Evolutionary conservation across 1,140 invertebrate species (phyloP).

Genomic region (Drosophila simulans): DNA sequence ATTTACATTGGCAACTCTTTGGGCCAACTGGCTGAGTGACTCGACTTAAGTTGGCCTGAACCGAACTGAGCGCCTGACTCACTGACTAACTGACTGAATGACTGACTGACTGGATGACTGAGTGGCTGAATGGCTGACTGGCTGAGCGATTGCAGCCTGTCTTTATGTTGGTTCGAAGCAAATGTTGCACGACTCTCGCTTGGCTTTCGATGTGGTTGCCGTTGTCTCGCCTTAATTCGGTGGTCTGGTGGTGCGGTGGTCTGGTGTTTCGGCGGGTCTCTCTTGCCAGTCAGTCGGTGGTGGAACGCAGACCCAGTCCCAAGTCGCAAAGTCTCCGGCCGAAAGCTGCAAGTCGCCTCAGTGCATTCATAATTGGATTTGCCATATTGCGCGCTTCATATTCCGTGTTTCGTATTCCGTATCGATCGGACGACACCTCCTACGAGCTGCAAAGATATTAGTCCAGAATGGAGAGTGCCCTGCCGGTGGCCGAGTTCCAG

Average conservation of each 20-base stretch:
- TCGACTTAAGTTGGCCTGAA: conserved; percentile 32
- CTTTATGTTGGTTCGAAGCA: conserved; percentile 49
- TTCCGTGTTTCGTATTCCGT: conserved; percentile 33
- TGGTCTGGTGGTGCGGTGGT: conserved; percentile 60
- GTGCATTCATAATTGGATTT: conserved; percentile 77
- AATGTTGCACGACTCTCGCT: conserved; percentile 73
- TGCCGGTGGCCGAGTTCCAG: conserved; percentile 78
- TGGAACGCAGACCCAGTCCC: conserved; percentile 63
- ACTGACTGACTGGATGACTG: conserved; percentile 27
- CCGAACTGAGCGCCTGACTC: conserved; percentile 20
- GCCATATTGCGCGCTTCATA: conserved; percentile 52
- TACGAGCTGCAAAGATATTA: conserved; percentile 3
- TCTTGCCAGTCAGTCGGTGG: conserved; percentile 62
- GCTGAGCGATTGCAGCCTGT: conserved; percentile 66
- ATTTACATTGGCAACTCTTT: conserved; percentile 76
- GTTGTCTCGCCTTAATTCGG: conserved; percentile 58
- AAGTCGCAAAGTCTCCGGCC: conserved; percentile 26
- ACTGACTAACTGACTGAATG: conserved; percentile 29
- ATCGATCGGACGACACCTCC: conserved; percentile 28
- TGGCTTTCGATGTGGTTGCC: conserved; percentile 43
- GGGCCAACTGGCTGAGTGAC: conserved; percentile 55
- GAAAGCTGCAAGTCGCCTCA: conserved; percentile 18
- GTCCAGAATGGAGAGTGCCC: conserved; percentile 57
- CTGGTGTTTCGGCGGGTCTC: conserved; percentile 49
- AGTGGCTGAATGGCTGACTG: conserved; percentile 33